Evolutionary conservation across 2,888 invertebrate species (phyloP).

Genomic region (Drosophila merina): DNA sequence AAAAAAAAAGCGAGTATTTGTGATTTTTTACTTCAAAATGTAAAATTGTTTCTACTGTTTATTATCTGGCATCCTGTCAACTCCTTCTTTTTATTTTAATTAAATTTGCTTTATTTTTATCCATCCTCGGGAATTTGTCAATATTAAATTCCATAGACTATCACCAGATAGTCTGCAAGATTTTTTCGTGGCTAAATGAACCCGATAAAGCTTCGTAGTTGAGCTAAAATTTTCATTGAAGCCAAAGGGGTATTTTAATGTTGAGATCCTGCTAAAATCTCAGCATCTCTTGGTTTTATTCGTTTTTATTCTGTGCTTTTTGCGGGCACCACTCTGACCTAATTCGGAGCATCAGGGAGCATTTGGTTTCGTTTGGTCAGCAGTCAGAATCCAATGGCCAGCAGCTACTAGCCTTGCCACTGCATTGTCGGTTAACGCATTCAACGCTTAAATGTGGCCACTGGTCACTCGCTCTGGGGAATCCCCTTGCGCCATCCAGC

Average conservation of each 20-base stretch:
- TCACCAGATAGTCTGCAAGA: neutral
- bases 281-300: neutral
- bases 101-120: too few species aligned
- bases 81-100: too few species aligned
- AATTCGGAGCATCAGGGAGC: slow-evolving; percentile 54
- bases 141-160: neutral
- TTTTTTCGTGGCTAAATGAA: neutral
- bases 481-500: slow-evolving; percentile 7
- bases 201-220: neutral
- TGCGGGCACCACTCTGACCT: slow-evolving; percentile 66
- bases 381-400: slow-evolving; percentile 10
- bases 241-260: neutral
- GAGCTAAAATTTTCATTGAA: too few species aligned
- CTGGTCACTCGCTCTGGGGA: slow-evolving; percentile 27
- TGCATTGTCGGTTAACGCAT: slow-evolving; percentile 42
- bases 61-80: too few species aligned
- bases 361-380: slow-evolving; percentile 52
- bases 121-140: too few species aligned
- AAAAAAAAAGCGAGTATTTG: too few species aligned
- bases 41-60: too few species aligned
- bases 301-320: slow-evolving; percentile 25
- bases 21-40: too few species aligned
- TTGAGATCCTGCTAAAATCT: neutral
- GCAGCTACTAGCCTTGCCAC: slow-evolving; percentile 12
- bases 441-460: slow-evolving; percentile 61